These are phyloP conservation scores for Nomada fucata DNA, from an alignment of 2,888 invertebrate genomes.

Conservation along the genomic window DNA sequence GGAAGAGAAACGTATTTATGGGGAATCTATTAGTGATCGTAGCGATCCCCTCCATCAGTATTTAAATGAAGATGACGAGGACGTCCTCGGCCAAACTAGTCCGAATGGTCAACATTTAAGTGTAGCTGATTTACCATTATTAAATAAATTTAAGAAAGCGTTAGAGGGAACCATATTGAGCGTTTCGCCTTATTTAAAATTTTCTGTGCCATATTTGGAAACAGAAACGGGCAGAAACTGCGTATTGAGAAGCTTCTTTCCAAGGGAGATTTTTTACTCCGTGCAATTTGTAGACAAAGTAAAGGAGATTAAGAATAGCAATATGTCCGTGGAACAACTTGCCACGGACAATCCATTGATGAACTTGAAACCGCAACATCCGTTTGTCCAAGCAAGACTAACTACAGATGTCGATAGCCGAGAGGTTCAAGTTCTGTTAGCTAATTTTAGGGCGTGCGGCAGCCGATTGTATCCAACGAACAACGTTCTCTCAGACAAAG, in stretches of 20 bases:
- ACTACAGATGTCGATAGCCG: slow-evolving; percentile 87
- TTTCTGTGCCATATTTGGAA: slow-evolving; percentile 94
- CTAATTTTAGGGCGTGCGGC: slow-evolving; percentile 95
- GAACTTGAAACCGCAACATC: slow-evolving; percentile 87
- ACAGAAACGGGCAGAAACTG: slow-evolving; percentile 93
- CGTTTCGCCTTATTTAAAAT: slow-evolving; percentile 94
- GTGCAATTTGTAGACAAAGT: slow-evolving; percentile 85
- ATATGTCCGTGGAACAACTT: slow-evolving; percentile 55
- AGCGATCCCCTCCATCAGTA: slow-evolving; percentile 92
- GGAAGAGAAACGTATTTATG: slow-evolving; percentile 83
- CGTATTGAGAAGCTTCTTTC: slow-evolving; percentile 89
- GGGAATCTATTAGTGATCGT: slow-evolving; percentile 89
- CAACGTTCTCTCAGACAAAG: slow-evolving; percentile 69
- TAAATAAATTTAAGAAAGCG: slow-evolving; percentile 90
- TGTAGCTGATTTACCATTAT: slow-evolving; percentile 87
- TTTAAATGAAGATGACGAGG: slow-evolving; percentile 84
- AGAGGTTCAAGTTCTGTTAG: slow-evolving; percentile 89
- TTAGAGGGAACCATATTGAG: slow-evolving; percentile 91
- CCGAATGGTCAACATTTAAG: slow-evolving; percentile 83
- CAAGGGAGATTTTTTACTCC: slow-evolving; percentile 90
- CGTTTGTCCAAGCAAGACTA: slow-evolving; percentile 90
- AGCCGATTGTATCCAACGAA: slow-evolving; percentile 84
- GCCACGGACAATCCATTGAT: slow-evolving; percentile 58
- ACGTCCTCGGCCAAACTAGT: slow-evolving; percentile 79
- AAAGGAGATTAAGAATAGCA: slow-evolving; percentile 73